Evolutionary conservation across 2,888 invertebrate species (phyloP), one percentile per base, ranked within the genome.

Genomic region (Drosophila mimetica): DNA sequence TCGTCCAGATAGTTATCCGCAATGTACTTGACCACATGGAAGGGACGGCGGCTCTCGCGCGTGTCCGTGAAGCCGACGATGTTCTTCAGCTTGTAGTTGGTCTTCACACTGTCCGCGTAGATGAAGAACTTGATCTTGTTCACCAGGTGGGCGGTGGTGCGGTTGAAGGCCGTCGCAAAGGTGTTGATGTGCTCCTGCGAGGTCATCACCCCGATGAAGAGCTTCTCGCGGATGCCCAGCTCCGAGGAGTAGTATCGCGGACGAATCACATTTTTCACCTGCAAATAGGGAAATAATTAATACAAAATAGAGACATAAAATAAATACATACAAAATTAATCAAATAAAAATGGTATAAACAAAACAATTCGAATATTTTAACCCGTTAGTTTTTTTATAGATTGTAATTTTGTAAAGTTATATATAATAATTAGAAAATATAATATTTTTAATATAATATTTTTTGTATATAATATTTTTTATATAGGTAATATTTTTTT

Each of bases 181-280:
- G 93, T 94, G 65, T 95, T 94, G 18, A 95, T 94, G 88, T 94
- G 95, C 51, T 94, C 94, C 83, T 95, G 95, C 1, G 95, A 95
- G 16, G 96, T 96, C 86, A 98, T 93, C 36, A 98, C 95, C 16
- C 96, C 97, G 32, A 97, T 95, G 88, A 98, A 96, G 13, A 98
- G 91, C 88, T 97, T 97, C 76, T 97, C 97, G 70, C 96, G 94
- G 80, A 99, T 98, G 16, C 98, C 98, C 58, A 99, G 93, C 91
- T 99, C 99, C 0, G 98, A 97, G 48, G 97, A 97, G 90, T 97
- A 98, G 92, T 98, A 99, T 20, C 98, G 93, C 1, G 98, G 98
- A 2, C 99, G 94, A 55, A 96, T 93, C 74, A 97, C 93, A 77
- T 94, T 93, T 87, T 94, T 94, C 11, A 93, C 93, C 74, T 91